A percentile compares a stretch with the other conserved stretches of the same genome.
These are phyloP conservation scores for Portunus trituberculatus DNA, from an alignment of 1,140 invertebrate species.

Conservation along the genomic window DNA sequence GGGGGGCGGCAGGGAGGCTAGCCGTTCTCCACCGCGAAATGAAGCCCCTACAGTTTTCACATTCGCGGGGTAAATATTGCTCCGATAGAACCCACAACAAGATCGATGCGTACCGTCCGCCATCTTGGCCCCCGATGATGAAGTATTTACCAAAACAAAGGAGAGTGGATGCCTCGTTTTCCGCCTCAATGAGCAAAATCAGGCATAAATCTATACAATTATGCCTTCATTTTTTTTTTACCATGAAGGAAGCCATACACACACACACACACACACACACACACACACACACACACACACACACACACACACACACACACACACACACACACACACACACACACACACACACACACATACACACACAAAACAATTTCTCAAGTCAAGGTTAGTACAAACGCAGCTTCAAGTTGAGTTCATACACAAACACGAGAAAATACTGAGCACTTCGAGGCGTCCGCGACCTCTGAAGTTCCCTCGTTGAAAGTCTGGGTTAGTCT, in stretches of 20 bases:
- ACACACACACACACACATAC: conserved; percentile 4
- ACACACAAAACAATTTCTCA: neutral
- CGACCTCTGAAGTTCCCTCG: conserved; percentile 8
- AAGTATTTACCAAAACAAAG: too few relatives aligned
- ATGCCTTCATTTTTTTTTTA: too few relatives aligned
- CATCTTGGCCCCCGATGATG: neutral
- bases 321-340: neutral
- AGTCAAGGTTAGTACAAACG: neutral
- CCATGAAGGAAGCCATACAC: too few relatives aligned
- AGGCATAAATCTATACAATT: too few relatives aligned
- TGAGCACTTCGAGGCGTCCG: neutral
- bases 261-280: neutral
- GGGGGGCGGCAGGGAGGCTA: neutral
- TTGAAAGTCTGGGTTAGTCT: neutral
- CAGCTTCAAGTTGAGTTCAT: neutral
- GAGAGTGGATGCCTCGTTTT: too few relatives aligned
- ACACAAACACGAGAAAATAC: conserved; percentile 7
- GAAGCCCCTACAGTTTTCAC: neutral
- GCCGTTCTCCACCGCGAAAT: neutral
- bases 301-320: neutral
- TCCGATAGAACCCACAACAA: neutral
- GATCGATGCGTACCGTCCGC: neutral
- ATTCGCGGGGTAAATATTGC: neutral
- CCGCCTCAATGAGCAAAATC: too few relatives aligned
- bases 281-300: neutral